Base-by-base conservation (phyloP, 2,113 vertebrate genomes). In the Austrofundulus limnaeus region DNA sequence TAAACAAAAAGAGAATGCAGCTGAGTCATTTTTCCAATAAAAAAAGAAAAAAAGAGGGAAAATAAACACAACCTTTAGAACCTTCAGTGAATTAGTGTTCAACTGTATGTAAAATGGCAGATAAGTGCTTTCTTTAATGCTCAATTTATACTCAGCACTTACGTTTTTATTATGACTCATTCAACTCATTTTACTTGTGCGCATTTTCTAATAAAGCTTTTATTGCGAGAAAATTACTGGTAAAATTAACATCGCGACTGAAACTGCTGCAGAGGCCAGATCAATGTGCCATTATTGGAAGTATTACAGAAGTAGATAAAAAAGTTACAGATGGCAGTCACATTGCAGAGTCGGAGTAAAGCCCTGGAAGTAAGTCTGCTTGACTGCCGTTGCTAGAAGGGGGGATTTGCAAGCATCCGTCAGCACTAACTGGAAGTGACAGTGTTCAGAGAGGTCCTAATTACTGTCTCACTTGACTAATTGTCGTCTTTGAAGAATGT, bases 381-480 rank as follows among this genome's bases (percentile, higher is more conserved):
- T 64, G 62, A 43, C 75, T 73, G 59, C 59, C 45, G 37, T 39
- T 55, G 64, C 75, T 60, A 28, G 47, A 64, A 55, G 77, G 77
- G 42, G 77, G 66, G 71, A 9, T 69, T 73, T 66, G 53, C 15
- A 20, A 66, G 73, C 72, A 81, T 87, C 55, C 68, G 49, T 89
- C 89, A 86, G 71, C 57, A 68, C 80, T 89, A 89, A 90, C 70
- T 61, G 72, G 71, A 88, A 89, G 86, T 86, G 89, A 87, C 86
- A 90, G 86, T 83, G 64, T 84, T 82, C 83, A 83, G 85, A 90
- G 80, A 87, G 83, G 83, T 87, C 84, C 84, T 88, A 88, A 90
- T 90, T 87, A 90, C 84, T 83, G 83, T 86, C 87, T 88, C 86
- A 84, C 80, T 88, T 84, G 83, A 87, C 85, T 89, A 87, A 90